Conservation (phyloP, 2,113 vertebrate species). For the Aegithalos caudatus region DNA sequence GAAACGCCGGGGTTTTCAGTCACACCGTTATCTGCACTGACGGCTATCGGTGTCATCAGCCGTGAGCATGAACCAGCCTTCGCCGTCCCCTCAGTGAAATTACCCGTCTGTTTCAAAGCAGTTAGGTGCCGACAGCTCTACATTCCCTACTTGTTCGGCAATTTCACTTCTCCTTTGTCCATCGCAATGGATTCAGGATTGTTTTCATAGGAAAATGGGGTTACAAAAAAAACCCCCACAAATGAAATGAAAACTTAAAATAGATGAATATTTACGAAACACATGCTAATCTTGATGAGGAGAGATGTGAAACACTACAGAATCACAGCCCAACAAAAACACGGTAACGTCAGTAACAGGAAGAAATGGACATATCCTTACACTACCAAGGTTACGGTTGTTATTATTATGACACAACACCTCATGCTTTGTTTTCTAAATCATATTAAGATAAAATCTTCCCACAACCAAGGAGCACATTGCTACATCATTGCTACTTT, state of each 20-base stretch:
- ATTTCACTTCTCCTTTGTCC: background rate
- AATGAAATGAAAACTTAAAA: background rate
- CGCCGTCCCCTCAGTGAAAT: background rate
- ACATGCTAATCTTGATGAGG: background rate
- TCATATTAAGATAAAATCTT: background rate
- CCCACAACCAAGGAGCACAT: background rate
- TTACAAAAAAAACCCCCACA: background rate
- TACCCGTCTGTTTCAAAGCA: background rate
- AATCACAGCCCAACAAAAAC: background rate
- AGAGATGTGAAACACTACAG: background rate
- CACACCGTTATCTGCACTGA: background rate
- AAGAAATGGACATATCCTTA: background rate
- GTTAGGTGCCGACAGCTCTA: background rate
- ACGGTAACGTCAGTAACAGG: fast-evolving
- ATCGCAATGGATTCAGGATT: background rate
- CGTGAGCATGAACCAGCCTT: background rate
- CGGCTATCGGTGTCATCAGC: background rate
- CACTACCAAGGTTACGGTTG: background rate
- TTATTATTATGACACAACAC: background rate
- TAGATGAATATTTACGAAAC: background rate
- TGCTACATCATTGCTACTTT: background rate
- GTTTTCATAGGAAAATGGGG: background rate
- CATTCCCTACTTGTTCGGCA: background rate
- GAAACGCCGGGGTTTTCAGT: background rate
- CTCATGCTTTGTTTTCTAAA: background rate